These are phyloP conservation scores for Simalia tracyae DNA, from an alignment of 2,797 vertebrate species.

Conservation along the genomic window DNA sequence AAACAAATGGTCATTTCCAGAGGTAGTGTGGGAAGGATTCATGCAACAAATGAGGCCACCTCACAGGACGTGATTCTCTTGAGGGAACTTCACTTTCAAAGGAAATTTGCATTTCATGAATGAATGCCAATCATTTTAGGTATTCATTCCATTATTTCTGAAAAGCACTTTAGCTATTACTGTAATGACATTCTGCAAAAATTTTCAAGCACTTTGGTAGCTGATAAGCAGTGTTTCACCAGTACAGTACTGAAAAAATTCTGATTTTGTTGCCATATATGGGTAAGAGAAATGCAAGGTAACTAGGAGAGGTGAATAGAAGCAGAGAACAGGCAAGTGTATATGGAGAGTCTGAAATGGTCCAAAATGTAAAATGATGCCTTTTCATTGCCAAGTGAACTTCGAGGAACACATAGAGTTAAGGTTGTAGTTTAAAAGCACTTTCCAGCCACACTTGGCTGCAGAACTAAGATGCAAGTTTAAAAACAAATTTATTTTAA, in stretches of 20 bases:
- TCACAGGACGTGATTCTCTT: background rate
- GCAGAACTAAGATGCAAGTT: background rate
- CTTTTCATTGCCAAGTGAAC: background rate
- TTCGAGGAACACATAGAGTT: background rate
- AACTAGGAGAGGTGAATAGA: background rate
- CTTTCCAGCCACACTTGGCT: background rate
- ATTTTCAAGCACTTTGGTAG: slow-evolving; percentile 15
- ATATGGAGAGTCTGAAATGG: background rate
- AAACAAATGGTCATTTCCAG: background rate
- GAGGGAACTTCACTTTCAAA: slow-evolving; percentile 7
- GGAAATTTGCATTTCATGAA: slow-evolving; percentile 12
- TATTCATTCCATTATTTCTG: slow-evolving; percentile 10
- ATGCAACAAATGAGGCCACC: background rate
- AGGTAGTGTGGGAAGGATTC: background rate
- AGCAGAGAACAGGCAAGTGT: background rate
- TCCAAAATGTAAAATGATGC: background rate
- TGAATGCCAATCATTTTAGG: slow-evolving; percentile 6
- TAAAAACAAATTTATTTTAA: background rate
- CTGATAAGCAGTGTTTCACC: slow-evolving; percentile 2
- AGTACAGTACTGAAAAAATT: background rate
- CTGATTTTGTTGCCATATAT: background rate
- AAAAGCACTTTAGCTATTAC: slow-evolving; percentile 29
- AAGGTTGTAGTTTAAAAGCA: background rate
- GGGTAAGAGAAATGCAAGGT: background rate
- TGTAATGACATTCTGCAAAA: slow-evolving; percentile 28